These are phyloP conservation scores for Eleutherodactylus coqui DNA, from an alignment of 2,797 vertebrate species.

Conservation along the genomic window DNA sequence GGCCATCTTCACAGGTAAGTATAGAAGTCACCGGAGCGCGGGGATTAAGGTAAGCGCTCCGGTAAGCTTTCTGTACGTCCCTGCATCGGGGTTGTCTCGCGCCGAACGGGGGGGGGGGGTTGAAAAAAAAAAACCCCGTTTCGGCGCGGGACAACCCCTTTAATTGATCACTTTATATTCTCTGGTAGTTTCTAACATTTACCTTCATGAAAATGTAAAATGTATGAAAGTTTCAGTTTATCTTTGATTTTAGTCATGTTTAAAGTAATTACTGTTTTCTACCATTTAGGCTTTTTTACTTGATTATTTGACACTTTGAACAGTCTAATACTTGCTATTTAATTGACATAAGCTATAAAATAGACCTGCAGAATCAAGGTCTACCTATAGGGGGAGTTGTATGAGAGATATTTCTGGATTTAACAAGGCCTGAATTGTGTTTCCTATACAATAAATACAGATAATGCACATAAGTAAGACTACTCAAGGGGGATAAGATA, in stretches of 20 bases:
- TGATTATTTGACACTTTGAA: background rate
- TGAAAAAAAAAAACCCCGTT: too few relatives aligned
- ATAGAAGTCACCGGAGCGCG: too few relatives aligned
- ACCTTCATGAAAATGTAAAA: background rate
- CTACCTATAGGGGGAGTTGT: background rate
- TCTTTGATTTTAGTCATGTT: background rate
- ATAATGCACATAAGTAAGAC: background rate
- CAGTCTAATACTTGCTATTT: background rate
- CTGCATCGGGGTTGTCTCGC: too few relatives aligned
- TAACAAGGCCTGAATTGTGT: background rate
- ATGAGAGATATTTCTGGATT: background rate
- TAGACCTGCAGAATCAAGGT: background rate
- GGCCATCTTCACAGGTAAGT: too few relatives aligned
- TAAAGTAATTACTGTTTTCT: background rate
- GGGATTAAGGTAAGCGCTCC: too few relatives aligned
- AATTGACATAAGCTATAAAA: background rate
- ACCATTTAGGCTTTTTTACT: background rate
- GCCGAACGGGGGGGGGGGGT: too few relatives aligned
- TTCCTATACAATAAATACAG: background rate
- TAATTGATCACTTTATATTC: background rate
- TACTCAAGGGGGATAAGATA: background rate
- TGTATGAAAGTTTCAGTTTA: background rate
- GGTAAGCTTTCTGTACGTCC: too few relatives aligned
- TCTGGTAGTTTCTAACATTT: background rate
- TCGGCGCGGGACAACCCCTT: too few relatives aligned